Base-by-base conservation (phyloP, 1,140 invertebrate genomes). In the Drosophila kohkoa region DNA sequence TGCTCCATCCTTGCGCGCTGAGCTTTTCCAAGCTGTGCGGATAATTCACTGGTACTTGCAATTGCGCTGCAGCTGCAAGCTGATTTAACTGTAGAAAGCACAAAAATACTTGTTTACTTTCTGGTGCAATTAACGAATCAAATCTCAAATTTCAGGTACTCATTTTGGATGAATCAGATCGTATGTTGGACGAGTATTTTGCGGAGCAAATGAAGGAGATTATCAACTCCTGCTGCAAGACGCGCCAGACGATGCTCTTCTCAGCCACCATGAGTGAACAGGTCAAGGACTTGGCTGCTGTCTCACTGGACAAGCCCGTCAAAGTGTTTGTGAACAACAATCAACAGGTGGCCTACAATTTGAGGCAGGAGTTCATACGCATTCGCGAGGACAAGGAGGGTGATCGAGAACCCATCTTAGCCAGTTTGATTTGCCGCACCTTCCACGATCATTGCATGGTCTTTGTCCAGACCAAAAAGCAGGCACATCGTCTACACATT, bases 231-330 rank as follows among this genome's bases (percentile, higher is more conserved):
- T 99, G 99, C 93, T 95, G 97, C 2, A 94, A 95, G 45, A 98
- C 96, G n/a, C 94, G 98, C n/a, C 98, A 99, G 93, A 99, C 98
- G 0, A 97, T 99, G 94, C 93, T 99, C 15, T 99, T 99, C 93
- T 99, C 99, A 1, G 99, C 99, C 10, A 99, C 99, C 1, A 99
- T 99, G 98, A 99, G 98, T 3, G 98, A 99, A 54, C 95, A 98
- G 93, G 98, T 99, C 0, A 96, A 98, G 93, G 98, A 99, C 93
- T 93, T 99, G 48, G 98, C 97, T 0, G 94, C 97, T 1, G 96
- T 99, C 0, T 99, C 98, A 0, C 93, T 99, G 3, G 95, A 96
- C 49, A 96, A 97, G 73, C 99, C 99, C 0, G 96, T 99, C 6
- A 98, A 97, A 93, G 95, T 99, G 60, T 98, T 98, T 93, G 96